Conservation (phyloP, 2,113 vertebrate species). For the Muscicapa adusta region DNA sequence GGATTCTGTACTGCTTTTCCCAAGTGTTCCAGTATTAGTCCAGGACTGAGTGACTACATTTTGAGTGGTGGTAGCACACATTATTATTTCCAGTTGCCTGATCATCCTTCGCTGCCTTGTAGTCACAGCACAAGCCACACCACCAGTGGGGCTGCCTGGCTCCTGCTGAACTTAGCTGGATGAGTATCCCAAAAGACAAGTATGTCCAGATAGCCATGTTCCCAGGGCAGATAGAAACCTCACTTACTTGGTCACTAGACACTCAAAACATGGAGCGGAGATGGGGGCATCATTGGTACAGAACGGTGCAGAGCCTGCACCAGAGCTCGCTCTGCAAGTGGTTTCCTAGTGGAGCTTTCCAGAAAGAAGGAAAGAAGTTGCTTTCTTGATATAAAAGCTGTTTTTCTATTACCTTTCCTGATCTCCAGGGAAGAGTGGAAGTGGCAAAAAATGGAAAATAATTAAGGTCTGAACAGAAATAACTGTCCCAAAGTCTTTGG, state of each 20-base stretch:
- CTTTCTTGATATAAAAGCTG: background rate
- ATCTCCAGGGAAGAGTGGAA: background rate
- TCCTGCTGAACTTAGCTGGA: background rate
- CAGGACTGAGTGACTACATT: background rate
- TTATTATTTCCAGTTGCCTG: background rate
- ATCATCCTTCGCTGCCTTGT: background rate
- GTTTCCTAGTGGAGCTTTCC: background rate
- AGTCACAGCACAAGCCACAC: background rate
- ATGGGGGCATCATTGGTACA: too few relatives aligned
- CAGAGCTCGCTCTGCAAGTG: background rate
- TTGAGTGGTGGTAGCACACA: background rate
- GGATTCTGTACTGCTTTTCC: background rate
- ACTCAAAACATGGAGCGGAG: background rate
- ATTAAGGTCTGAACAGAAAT: background rate
- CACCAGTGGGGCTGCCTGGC: background rate
- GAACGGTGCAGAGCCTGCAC: background rate
- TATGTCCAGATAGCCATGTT: background rate
- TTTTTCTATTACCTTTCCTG: background rate
- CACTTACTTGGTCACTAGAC: background rate
- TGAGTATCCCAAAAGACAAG: background rate
- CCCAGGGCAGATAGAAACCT: background rate
- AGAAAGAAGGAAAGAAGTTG: background rate
- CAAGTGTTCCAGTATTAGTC: background rate
- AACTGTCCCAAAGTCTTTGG: background rate
- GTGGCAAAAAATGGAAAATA: background rate